These are phyloP conservation scores for Cherax quadricarinatus DNA, from an alignment of 1,140 invertebrate genomes.

Conservation along the genomic window DNA sequence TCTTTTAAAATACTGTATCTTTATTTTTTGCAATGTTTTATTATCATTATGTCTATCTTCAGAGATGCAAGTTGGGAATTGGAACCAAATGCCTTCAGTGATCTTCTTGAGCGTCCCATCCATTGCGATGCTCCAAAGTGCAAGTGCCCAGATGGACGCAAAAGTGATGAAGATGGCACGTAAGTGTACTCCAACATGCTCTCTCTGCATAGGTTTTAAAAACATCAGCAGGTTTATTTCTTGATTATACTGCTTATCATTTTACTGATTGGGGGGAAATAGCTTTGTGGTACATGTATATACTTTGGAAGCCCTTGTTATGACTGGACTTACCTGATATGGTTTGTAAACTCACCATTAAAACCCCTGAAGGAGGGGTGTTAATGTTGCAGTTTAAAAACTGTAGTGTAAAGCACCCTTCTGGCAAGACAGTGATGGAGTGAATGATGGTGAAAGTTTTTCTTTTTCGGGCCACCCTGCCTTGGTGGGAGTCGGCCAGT, in stretches of 20 bases:
- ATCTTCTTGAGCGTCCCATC: constrained; percentile 80
- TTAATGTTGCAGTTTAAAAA: too few relatives aligned
- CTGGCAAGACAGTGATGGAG: too few relatives aligned
- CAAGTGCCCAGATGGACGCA: constrained; percentile 80
- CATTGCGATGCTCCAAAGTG: constrained; percentile 81
- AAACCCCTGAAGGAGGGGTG: too few relatives aligned
- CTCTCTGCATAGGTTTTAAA: not conserved
- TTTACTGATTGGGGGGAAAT: not conserved
- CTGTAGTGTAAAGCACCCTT: too few relatives aligned
- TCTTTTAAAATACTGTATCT: too few relatives aligned
- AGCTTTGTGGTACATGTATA: too few relatives aligned
- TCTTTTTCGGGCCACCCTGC: too few relatives aligned
- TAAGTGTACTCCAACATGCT: constrained; percentile 25
- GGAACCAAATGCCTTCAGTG: constrained; percentile 82
- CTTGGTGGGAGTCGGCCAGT: too few relatives aligned
- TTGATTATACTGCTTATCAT: not conserved
- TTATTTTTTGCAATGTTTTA: not conserved
- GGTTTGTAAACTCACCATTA: too few relatives aligned
- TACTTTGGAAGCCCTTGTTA: too few relatives aligned
- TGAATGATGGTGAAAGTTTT: too few relatives aligned
- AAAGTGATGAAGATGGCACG: constrained; percentile 76
- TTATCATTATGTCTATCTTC: constrained; percentile 28
- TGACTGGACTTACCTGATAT: too few relatives aligned
- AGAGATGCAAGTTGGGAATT: constrained; percentile 85
- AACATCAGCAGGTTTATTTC: not conserved